These are phyloP conservation scores for Caenorhabditis macrosperma DNA, from an alignment of 2,888 invertebrate species.

Conservation along the genomic window DNA sequence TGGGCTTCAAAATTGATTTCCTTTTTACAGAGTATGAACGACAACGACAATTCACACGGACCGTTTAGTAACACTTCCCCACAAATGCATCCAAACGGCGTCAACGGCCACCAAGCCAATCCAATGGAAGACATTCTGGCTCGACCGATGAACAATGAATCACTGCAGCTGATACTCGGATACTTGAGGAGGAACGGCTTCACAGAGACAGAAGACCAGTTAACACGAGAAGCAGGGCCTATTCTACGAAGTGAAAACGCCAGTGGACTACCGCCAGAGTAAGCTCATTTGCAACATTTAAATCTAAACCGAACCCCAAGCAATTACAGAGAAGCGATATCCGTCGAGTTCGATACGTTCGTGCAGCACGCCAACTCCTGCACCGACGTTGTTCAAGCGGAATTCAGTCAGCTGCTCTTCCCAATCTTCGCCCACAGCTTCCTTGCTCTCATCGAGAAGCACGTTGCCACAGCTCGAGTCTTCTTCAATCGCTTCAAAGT, in stretches of 20 bases:
- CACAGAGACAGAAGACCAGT: constrained; percentile 63
- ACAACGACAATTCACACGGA: constrained; percentile 33
- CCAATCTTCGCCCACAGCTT: constrained; percentile 70
- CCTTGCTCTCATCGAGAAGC: constrained; percentile 47
- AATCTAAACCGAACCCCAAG: neutral
- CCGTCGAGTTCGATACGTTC: constrained; percentile 66
- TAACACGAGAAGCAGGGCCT: constrained; percentile 56
- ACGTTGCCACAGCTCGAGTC: constrained; percentile 28
- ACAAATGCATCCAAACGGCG: constrained; percentile 11
- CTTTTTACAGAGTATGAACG: constrained; percentile 32
- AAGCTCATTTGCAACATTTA: constrained; percentile 12
- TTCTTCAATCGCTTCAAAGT: constrained; percentile 64
- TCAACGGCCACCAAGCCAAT: neutral
- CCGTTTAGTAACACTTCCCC: constrained; percentile 17
- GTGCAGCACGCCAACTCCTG: constrained; percentile 66
- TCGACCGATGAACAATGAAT: constrained; percentile 44
- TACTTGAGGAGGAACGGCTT: constrained; percentile 66
- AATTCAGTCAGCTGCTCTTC: constrained; percentile 64
- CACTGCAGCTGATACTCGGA: constrained; percentile 59
- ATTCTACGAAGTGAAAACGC: constrained; percentile 47
- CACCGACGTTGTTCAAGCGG: constrained; percentile 66
- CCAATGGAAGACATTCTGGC: constrained; percentile 16
- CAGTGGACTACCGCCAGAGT: constrained; percentile 46
- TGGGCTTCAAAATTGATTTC: no score
- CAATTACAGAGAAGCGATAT: constrained; percentile 65